These are phyloP conservation scores for Drosophila helvetica DNA, from an alignment of 2,888 invertebrate genomes.

Conservation along the genomic window DNA sequence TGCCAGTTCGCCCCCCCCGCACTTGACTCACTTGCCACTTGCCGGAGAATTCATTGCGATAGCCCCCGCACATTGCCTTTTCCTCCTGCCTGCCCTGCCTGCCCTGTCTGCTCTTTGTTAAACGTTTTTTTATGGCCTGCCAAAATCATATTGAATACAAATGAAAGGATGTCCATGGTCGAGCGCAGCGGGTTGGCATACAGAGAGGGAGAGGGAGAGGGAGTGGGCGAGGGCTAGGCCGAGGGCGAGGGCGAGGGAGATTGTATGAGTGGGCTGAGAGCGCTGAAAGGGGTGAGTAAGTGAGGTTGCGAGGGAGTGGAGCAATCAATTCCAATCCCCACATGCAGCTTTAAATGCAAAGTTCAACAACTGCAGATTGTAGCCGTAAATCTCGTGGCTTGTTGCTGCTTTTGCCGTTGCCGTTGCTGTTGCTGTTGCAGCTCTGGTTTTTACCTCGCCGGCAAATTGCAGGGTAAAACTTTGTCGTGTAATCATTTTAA, in stretches of 20 bases:
- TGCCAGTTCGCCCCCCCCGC: constrained; percentile 14
- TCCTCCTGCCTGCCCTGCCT: not conserved
- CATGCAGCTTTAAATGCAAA: constrained; percentile 39
- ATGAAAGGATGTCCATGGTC: constrained; percentile 30
- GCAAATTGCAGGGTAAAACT: constrained; percentile 75
- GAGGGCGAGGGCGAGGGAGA: not conserved
- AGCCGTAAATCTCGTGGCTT: constrained; percentile 31
- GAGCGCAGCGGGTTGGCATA: constrained; percentile 2
- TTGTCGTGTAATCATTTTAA: constrained; percentile 76
- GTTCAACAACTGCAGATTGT: constrained; percentile 42
- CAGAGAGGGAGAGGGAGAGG: not conserved
- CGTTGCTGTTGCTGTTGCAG: constrained; percentile 2
- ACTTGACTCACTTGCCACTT: constrained; percentile 34
- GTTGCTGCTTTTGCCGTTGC: constrained; percentile 12
- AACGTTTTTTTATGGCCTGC: constrained; percentile 51
- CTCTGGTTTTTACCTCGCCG: constrained; percentile 42
- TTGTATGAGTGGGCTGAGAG: not conserved
- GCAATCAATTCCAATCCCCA: constrained; percentile 36
- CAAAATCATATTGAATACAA: constrained; percentile 53
- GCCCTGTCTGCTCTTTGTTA: constrained; percentile 18
- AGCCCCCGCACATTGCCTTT: constrained; percentile 1
- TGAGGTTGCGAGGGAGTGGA: not conserved
- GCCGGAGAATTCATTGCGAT: constrained; percentile 30
- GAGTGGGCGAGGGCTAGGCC: not conserved
- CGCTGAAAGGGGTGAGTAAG: no score